These are phyloP conservation scores for Microplitis demolitor DNA, from an alignment of 1,140 invertebrate species.

Conservation along the genomic window DNA sequence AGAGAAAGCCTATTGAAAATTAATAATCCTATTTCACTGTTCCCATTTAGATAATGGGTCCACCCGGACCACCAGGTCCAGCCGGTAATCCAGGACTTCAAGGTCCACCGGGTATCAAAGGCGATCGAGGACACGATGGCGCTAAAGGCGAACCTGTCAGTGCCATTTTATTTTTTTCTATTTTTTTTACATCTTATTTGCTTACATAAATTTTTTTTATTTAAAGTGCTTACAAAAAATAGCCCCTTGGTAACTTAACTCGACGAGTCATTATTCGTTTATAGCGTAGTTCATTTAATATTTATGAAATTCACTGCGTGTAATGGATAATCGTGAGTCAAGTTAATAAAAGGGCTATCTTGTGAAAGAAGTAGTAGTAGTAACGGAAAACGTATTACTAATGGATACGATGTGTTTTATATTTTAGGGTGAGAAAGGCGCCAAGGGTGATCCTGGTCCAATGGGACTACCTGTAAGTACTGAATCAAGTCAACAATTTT, in stretches of 20 bases:
- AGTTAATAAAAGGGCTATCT: neutral
- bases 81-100: slow-evolving; percentile 74
- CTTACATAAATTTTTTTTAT: neutral
- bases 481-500: neutral
- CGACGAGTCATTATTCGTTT: too few relatives aligned
- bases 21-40: slow-evolving; percentile 23
- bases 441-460: slow-evolving; percentile 88
- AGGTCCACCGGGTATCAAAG: slow-evolving; percentile 88
- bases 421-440: slow-evolving; percentile 85
- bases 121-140: slow-evolving; percentile 84
- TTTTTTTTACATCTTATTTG: slow-evolving; percentile 19
- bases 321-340: neutral
- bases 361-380: neutral
- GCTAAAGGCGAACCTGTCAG: slow-evolving; percentile 86
- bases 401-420: slow-evolving; percentile 18
- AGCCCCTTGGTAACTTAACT: neutral
- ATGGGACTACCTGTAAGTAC: slow-evolving; percentile 93
- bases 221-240: neutral
- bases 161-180: slow-evolving; percentile 41
- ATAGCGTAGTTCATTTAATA: too few relatives aligned
- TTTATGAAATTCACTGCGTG: too few relatives aligned
- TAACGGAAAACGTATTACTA: slow-evolving; percentile 21
- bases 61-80: slow-evolving; percentile 82
- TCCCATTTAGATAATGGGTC: slow-evolving; percentile 69
- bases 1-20: neutral